Conservation (phyloP, 2,113 vertebrate genomes). For the Zapus hudsonius region DNA sequence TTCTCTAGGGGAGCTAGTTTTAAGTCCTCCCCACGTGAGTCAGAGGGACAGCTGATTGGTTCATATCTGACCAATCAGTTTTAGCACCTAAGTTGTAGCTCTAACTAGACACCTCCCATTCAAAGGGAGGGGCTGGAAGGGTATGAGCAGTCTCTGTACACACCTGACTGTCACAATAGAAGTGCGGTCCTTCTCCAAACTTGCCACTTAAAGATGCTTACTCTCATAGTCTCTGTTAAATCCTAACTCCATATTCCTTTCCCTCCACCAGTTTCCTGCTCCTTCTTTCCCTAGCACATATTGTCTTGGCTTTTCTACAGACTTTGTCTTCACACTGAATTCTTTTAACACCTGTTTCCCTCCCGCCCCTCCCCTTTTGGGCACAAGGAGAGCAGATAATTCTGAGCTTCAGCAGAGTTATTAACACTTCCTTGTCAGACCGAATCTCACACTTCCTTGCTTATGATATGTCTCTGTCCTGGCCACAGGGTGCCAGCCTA, state of each 20-base stretch:
- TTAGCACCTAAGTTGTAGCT: too few relatives aligned
- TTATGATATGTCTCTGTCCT: slow-evolving; percentile 54
- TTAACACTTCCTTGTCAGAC: slow-evolving; percentile 75
- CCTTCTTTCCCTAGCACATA: slow-evolving; percentile 60
- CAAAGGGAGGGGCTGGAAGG: too few relatives aligned
- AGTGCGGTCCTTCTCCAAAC: neutral
- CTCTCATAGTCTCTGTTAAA: neutral
- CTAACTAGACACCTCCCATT: too few relatives aligned
- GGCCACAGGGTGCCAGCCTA: slow-evolving; percentile 44
- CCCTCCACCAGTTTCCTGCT: slow-evolving; percentile 35
- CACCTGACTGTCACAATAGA: too few relatives aligned
- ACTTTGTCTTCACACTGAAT: slow-evolving; percentile 78
- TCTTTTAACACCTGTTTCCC: slow-evolving; percentile 75
- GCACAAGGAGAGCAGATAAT: slow-evolving; percentile 30
- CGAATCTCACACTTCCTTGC: slow-evolving; percentile 56
- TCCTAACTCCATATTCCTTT: neutral
- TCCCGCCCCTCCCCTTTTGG: slow-evolving; percentile 28
- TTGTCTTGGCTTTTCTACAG: slow-evolving; percentile 64
- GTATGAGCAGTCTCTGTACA: too few relatives aligned
- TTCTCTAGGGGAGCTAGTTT: too few relatives aligned
- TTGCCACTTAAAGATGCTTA: neutral
- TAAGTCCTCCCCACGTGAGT: too few relatives aligned
- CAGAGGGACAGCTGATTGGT: too few relatives aligned
- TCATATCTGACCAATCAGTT: too few relatives aligned
- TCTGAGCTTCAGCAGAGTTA: slow-evolving; percentile 55